These are phyloP conservation scores for Lepidurus packardi DNA, from an alignment of 1,140 invertebrate genomes.

Conservation along the genomic window DNA sequence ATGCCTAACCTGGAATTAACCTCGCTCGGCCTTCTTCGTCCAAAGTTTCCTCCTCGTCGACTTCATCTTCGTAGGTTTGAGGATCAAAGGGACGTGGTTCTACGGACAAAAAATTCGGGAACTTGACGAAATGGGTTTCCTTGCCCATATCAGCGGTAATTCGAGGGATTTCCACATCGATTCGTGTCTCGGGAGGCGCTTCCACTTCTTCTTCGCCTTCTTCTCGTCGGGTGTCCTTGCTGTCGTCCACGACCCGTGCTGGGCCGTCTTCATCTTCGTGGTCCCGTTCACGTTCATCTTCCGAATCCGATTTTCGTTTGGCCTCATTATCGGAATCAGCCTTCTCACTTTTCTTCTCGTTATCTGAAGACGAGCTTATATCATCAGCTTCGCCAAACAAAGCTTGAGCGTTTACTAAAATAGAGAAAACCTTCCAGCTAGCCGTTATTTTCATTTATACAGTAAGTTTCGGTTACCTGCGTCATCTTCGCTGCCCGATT, in stretches of 20 bases:
- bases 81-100: constrained; percentile 91
- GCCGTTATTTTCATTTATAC: neutral
- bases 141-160: constrained; percentile 85
- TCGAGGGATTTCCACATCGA: constrained; percentile 93
- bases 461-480: neutral
- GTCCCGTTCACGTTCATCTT: constrained; percentile 44
- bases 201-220: constrained; percentile 66
- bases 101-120: constrained; percentile 87
- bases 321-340: constrained; percentile 60
- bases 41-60: constrained; percentile 95
- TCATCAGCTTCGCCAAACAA: constrained; percentile 90
- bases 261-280: constrained; percentile 40
- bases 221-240: constrained; percentile 42
- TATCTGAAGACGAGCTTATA: constrained; percentile 58
- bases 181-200: constrained; percentile 80
- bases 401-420: constrained; percentile 55
- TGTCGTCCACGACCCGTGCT: constrained; percentile 25
- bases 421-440: neutral
- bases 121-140: constrained; percentile 89
- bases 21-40: constrained; percentile 95
- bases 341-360: constrained; percentile 26
- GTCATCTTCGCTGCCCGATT: neutral
- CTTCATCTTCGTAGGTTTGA: constrained; percentile 95
- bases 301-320: constrained; percentile 41
- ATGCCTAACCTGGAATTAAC: constrained; percentile 35